Evolutionary conservation across 35 echinoderm and acorn worm species (phyloP).

Genomic region (Amphiura filiformis): DNA sequence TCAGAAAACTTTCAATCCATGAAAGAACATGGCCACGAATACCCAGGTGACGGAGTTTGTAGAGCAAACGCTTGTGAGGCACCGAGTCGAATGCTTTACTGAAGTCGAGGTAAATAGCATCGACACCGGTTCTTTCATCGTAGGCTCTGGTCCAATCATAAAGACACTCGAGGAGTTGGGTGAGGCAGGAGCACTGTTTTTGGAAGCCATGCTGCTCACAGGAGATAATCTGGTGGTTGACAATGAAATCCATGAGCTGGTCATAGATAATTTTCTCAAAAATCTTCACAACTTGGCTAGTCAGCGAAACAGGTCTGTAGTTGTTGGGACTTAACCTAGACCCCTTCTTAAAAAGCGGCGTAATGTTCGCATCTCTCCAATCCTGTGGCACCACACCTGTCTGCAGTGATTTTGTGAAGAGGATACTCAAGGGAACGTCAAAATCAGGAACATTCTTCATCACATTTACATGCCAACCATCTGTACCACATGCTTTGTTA

Average conservation of each 20-base stretch:
- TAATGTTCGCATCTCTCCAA: constrained; percentile 57
- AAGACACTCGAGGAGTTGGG: constrained; percentile 36
- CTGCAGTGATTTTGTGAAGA: constrained; percentile 30
- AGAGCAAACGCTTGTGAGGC: constrained; percentile 15
- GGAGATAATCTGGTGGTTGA: neutral
- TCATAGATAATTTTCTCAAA: constrained; percentile 24
- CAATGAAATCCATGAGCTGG: constrained; percentile 12
- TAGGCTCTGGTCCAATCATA: constrained; percentile 39
- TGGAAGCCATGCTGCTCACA: constrained; percentile 30
- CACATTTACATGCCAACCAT: constrained; percentile 29
- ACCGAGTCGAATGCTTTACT: constrained; percentile 21
- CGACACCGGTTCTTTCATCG: constrained; percentile 24
- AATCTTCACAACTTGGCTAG: constrained; percentile 15
- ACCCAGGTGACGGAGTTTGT: constrained; percentile 23
- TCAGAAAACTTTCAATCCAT: constrained; percentile 19
- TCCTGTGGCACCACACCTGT: constrained; percentile 48
- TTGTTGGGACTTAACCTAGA: constrained; percentile 27
- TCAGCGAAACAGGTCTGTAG: constrained; percentile 18
- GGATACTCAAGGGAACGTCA: constrained; percentile 11
- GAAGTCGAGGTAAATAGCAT: constrained; percentile 56
- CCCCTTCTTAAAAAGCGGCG: constrained; percentile 42
- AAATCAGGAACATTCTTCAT: constrained; percentile 41
- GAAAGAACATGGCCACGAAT: neutral
- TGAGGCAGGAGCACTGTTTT: neutral
- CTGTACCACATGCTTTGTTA: neutral